Conservation (phyloP, 2,888 invertebrate species). For the Sarcophaga variegata region DNA sequence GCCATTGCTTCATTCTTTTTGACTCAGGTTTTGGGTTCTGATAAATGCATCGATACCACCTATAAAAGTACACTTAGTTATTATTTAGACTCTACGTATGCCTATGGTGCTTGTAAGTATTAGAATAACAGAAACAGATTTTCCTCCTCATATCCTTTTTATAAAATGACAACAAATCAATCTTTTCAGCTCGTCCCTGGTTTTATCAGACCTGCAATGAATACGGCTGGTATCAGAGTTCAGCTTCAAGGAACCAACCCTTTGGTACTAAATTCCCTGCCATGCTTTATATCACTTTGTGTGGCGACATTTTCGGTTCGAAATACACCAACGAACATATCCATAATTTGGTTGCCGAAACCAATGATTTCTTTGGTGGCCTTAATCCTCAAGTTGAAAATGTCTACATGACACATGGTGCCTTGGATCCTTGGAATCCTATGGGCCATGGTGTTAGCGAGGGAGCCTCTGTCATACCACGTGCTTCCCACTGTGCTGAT, state of each 20-base stretch:
- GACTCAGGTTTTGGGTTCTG: slow-evolving; percentile 57
- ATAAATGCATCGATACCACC: slow-evolving; percentile 73
- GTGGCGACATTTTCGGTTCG: slow-evolving; percentile 76
- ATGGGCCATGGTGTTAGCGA: slow-evolving; percentile 81
- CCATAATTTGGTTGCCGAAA: slow-evolving; percentile 74
- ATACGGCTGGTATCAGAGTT: slow-evolving; percentile 92
- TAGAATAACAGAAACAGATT: neutral
- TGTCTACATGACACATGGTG: slow-evolving; percentile 83
- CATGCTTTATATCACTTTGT: slow-evolving; percentile 75
- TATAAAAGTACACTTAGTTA: slow-evolving; percentile 73
- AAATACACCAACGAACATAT: slow-evolving; percentile 73
- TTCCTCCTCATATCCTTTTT: neutral
- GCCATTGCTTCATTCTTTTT: slow-evolving; percentile 75
- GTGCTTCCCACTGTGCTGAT: slow-evolving; percentile 78
- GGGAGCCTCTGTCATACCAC: slow-evolving; percentile 76
- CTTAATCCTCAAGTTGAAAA: slow-evolving; percentile 81
- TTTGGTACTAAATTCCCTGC: slow-evolving; percentile 81
- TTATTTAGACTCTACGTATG: slow-evolving; percentile 69
- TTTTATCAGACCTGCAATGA: slow-evolving; percentile 93
- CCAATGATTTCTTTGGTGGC: slow-evolving; percentile 83
- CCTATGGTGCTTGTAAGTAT: slow-evolving; percentile 72
- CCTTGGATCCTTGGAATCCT: slow-evolving; percentile 84
- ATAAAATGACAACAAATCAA: neutral
- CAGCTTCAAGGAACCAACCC: slow-evolving; percentile 84
- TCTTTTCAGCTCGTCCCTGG: slow-evolving; percentile 87